Evolutionary conservation across 2,888 invertebrate species (phyloP).

Genomic region (Melanargia galathea): DNA sequence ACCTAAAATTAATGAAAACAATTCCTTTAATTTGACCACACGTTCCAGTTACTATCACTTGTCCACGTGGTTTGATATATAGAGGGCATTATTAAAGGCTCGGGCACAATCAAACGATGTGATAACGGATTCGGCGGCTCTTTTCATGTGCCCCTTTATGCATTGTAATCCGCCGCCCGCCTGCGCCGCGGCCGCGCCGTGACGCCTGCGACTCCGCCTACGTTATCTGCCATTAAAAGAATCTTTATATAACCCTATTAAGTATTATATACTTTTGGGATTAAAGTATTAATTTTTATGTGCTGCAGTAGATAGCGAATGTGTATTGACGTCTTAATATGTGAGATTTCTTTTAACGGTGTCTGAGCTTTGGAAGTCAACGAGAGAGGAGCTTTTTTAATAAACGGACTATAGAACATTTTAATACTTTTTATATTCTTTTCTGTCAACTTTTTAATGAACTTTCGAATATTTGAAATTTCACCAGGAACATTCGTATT

Average conservation of each 20-base stretch:
- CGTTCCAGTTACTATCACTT: slow-evolving; percentile 40
- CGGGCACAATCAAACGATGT: slow-evolving; percentile 70
- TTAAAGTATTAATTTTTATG: slow-evolving; percentile 12
- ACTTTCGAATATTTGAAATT: too few relatives aligned
- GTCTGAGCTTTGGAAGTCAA: not conserved
- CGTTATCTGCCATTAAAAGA: slow-evolving; percentile 39
- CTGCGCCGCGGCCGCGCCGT: slow-evolving; percentile 20
- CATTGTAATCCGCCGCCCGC: slow-evolving; percentile 68
- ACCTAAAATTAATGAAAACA: slow-evolving; percentile 26
- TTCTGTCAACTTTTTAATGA: too few relatives aligned
- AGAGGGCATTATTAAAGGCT: slow-evolving; percentile 65
- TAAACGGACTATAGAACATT: not conserved
- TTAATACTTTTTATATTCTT: not conserved
- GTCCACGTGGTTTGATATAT: slow-evolving; percentile 70
- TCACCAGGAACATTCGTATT: too few relatives aligned
- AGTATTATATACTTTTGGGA: slow-evolving; percentile 9
- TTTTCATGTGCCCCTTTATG: slow-evolving; percentile 78
- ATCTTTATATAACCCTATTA: slow-evolving; percentile 26
- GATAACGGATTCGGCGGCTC: slow-evolving; percentile 78
- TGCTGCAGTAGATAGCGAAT: slow-evolving; percentile 1
- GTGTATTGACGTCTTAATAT: slow-evolving; percentile 10
- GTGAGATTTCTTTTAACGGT: slow-evolving; percentile 2
- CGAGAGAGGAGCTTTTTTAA: not conserved
- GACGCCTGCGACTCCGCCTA: slow-evolving; percentile 46
- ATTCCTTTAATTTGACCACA: slow-evolving; percentile 17